These are phyloP conservation scores for Leistus spinibarbis DNA, from an alignment of 2,888 invertebrate genomes.

Conservation along the genomic window DNA sequence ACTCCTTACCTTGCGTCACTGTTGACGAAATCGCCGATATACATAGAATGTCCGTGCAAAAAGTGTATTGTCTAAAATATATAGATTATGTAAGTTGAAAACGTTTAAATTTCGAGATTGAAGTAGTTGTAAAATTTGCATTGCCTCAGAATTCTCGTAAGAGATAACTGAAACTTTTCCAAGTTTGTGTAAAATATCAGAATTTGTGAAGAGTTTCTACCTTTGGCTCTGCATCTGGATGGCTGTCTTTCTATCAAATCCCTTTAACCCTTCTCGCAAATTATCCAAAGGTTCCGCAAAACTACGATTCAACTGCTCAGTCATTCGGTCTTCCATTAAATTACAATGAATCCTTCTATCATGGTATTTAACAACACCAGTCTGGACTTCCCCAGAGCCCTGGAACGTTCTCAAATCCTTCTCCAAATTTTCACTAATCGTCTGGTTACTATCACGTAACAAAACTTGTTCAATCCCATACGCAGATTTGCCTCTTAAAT, in stretches of 20 bases:
- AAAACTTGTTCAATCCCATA: constrained; percentile 72
- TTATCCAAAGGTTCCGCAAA: constrained; percentile 65
- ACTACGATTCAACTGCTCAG: constrained; percentile 61
- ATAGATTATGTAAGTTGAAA: too few relatives aligned
- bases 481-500: constrained; percentile 75
- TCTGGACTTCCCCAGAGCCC: constrained; percentile 47
- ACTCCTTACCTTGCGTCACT: too few relatives aligned
- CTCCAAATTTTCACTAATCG: constrained; percentile 54
- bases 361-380: constrained; percentile 49
- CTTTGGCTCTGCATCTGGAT: constrained; percentile 53
- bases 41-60: too few relatives aligned
- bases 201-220: not conserved
- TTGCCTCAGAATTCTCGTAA: too few relatives aligned
- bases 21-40: too few relatives aligned
- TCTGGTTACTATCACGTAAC: constrained; percentile 62
- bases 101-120: too few relatives aligned
- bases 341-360: constrained; percentile 56
- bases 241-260: constrained; percentile 67
- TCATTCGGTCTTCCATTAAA: constrained; percentile 57
- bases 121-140: too few relatives aligned
- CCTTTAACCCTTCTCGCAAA: constrained; percentile 67
- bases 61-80: too few relatives aligned
- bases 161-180: not conserved
- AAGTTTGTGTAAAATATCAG: not conserved
- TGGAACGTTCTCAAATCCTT: constrained; percentile 56